A percentile compares a stretch with the other conserved stretches of the same genome.
phyloP scores from a whole-genome alignment of 2,888 invertebrate genomes.

The Perizoma affinitatum region DNA sequence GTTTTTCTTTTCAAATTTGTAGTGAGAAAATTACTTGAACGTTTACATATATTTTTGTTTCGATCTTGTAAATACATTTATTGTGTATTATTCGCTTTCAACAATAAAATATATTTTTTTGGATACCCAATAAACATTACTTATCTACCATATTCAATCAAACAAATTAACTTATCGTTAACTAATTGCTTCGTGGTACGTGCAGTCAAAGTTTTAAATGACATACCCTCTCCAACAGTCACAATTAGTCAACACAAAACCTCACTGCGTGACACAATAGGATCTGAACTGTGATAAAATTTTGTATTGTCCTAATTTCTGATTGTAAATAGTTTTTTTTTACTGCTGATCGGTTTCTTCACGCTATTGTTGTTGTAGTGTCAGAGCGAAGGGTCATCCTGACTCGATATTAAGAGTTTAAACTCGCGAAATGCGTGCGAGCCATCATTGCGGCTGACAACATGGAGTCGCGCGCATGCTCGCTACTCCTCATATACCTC shows the following conservation, averaged over 20 bases:
- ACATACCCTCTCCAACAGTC: neutral
- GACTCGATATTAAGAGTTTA: constrained; percentile 44
- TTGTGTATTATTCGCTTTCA: too few relatives aligned
- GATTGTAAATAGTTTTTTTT: constrained; percentile 14
- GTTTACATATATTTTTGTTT: too few relatives aligned
- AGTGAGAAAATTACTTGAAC: too few relatives aligned
- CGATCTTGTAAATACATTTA: too few relatives aligned
- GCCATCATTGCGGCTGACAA: constrained; percentile 62
- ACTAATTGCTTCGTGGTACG: constrained; percentile 12
- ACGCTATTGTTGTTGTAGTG: constrained; percentile 52
- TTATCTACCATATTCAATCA: neutral
- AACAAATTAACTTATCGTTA: constrained; percentile 14
- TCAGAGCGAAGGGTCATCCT: constrained; percentile 38
- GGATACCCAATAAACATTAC: constrained; percentile 1
- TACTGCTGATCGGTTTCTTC: constrained; percentile 36
- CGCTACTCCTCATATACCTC: constrained; percentile 51
- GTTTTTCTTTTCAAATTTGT: too few relatives aligned
- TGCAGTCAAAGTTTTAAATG: neutral
- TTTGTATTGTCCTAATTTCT: constrained; percentile 9
- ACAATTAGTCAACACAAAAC: constrained; percentile 4
- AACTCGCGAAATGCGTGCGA: constrained; percentile 48
- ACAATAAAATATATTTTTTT: too few relatives aligned
- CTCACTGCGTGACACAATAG: neutral
- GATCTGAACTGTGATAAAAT: constrained; percentile 3
- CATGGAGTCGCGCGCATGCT: constrained; percentile 78